Evolutionary conservation across 2,888 invertebrate species (phyloP).

Genomic region (Dryobotodes eremita): DNA sequence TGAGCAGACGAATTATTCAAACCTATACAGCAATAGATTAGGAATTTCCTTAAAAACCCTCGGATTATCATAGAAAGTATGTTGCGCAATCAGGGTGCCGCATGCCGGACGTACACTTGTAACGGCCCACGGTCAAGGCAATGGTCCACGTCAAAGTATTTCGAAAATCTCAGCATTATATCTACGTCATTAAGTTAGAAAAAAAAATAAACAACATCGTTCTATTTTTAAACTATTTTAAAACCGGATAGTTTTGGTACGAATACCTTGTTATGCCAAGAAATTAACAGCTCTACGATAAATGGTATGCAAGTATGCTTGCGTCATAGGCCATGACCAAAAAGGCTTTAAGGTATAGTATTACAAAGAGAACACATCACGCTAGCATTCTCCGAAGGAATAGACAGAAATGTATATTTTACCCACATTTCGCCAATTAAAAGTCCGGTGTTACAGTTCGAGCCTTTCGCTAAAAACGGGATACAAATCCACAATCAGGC

Average conservation of each 20-base stretch:
- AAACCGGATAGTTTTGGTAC: conserved; percentile 27
- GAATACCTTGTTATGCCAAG: conserved; percentile 1
- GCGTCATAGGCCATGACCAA: conserved; percentile 46
- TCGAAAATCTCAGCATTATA: neutral
- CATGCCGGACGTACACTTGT: neutral
- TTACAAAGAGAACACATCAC: neutral
- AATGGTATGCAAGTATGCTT: conserved; percentile 22
- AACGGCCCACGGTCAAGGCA: neutral
- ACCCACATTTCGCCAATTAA: too few relatives aligned
- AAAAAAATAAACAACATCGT: neutral
- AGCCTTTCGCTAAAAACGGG: too few relatives aligned
- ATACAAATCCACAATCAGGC: too few relatives aligned
- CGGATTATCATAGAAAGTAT: neutral
- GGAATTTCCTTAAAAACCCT: neutral
- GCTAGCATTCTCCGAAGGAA: neutral
- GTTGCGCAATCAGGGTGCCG: neutral
- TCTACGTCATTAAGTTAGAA: too few relatives aligned
- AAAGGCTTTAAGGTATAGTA: neutral
- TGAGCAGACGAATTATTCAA: neutral
- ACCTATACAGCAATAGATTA: neutral
- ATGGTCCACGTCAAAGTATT: neutral
- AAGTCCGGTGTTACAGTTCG: too few relatives aligned
- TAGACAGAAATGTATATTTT: neutral
- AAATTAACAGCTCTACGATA: conserved; percentile 46
- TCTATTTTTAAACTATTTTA: conserved; percentile 37